A percentile compares a stretch with the other conserved stretches of the same genome.
Evolutionary conservation across 2,113 vertebrate genomes (phyloP).

Genomic region (Neogale vison): DNA sequence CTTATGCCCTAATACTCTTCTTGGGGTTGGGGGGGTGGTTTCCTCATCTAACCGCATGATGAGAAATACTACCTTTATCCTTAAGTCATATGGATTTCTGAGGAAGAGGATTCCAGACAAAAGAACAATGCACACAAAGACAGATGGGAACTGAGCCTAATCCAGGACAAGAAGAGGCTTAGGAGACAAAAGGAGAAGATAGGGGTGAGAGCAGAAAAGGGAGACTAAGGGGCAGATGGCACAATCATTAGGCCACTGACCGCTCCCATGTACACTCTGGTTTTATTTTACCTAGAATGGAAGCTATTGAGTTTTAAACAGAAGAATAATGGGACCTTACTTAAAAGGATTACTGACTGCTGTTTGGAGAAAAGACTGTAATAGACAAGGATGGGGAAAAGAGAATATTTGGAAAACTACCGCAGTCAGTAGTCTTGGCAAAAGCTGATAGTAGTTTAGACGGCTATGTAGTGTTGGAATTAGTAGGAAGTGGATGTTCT

Average conservation of each 20-base stretch:
- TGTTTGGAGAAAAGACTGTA: background rate
- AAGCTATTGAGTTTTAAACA: background rate
- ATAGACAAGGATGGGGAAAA: background rate
- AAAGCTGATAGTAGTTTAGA: background rate
- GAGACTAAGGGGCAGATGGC: background rate
- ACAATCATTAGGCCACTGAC: background rate
- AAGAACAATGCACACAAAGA: background rate
- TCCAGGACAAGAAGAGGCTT: background rate
- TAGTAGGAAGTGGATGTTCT: background rate
- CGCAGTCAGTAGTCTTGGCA: too few relatives aligned
- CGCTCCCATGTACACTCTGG: background rate
- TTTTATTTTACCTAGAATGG: background rate
- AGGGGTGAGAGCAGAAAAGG: too few relatives aligned
- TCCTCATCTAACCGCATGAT: background rate
- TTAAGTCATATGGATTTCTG: background rate
- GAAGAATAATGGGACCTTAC: background rate
- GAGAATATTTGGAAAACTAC: background rate
- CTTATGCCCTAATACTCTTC: background rate
- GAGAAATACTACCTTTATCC: background rate
- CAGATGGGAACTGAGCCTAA: background rate
- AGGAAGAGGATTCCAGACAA: background rate
- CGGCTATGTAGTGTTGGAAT: background rate
- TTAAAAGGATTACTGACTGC: background rate
- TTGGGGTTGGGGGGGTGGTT: rapidly evolving
- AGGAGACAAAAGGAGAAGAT: background rate